Percentiles rank a stretch among this genome's conserved stretches.
Conservation (phyloP, 1,140 invertebrate species). For the Caenorhabditis briggsae region DNA sequence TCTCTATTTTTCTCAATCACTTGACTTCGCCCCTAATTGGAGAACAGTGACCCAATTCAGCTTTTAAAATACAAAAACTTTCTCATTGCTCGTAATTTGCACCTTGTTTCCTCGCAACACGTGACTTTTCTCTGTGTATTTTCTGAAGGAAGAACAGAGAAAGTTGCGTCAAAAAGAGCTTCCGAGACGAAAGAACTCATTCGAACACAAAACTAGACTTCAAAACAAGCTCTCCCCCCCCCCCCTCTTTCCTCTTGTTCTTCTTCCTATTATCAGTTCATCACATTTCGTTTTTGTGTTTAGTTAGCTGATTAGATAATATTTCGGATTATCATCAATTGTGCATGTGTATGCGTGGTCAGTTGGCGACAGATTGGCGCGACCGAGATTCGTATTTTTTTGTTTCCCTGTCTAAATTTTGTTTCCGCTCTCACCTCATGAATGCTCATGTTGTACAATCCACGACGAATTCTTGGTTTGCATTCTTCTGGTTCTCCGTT, state of each 20-base stretch:
- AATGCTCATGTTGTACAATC: slow-evolving; percentile 77
- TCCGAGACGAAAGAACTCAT: not conserved
- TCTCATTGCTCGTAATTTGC: not conserved
- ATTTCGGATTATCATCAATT: slow-evolving; percentile 14
- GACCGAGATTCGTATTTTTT: slow-evolving; percentile 11
- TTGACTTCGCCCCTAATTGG: no score
- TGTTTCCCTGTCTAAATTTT: not conserved
- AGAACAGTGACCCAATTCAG: no score
- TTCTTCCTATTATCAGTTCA: not conserved
- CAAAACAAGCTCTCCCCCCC: slow-evolving; percentile 10
- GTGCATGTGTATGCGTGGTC: slow-evolving; percentile 47
- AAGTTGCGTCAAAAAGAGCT: not conserved
- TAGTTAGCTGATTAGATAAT: slow-evolving; percentile 28
- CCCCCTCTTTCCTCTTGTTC: not conserved
- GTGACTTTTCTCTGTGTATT: slow-evolving; percentile 26
- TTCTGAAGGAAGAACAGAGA: not conserved
- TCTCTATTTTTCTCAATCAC: not conserved
- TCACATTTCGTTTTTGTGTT: slow-evolving; percentile 27
- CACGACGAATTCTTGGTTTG: slow-evolving; percentile 76
- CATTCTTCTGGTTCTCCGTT: slow-evolving; percentile 71
- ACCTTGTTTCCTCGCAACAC: not conserved
- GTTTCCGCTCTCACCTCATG: slow-evolving; percentile 65
- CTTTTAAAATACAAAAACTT: not conserved
- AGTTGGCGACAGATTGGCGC: slow-evolving; percentile 9
- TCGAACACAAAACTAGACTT: slow-evolving; percentile 50